Conservation (phyloP, 2,797 vertebrate genomes). For the Hypotaenidia okinawae region DNA sequence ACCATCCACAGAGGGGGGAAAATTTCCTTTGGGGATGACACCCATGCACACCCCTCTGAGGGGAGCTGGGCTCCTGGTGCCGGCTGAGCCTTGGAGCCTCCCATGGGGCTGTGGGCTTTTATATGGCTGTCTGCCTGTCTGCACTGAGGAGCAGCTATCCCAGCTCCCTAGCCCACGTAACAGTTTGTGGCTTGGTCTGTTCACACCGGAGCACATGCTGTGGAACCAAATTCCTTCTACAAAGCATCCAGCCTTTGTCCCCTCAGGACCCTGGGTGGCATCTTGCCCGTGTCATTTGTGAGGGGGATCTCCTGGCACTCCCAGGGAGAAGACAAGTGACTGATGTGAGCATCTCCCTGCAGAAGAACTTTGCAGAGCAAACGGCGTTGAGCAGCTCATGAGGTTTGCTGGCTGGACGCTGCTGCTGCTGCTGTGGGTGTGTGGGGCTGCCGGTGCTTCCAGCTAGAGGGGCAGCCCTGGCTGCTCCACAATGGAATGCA, state of each 20-base stretch:
- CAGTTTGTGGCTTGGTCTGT: neutral
- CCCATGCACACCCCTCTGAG: accelerated
- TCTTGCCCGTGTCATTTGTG: neutral
- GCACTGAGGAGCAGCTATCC: neutral
- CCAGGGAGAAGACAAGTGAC: neutral
- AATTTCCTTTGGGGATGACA: neutral
- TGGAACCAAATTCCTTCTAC: neutral
- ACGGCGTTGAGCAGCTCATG: neutral
- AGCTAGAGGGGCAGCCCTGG: neutral
- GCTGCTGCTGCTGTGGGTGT: neutral
- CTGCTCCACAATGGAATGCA: accelerated
- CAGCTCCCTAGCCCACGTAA: accelerated
- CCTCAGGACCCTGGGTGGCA: neutral
- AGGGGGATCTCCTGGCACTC: neutral
- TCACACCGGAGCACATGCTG: neutral
- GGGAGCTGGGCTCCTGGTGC: neutral
- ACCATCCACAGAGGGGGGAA: accelerated
- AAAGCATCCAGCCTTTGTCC: neutral
- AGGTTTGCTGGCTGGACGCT: neutral
- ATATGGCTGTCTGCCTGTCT: neutral
- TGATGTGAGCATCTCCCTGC: accelerated
- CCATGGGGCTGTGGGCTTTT: neutral
- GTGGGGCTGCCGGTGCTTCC: neutral
- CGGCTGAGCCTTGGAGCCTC: neutral
- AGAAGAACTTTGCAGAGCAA: neutral